Evolutionary conservation across 2,797 vertebrate genomes (phyloP), one percentile per base, ranked within the genome.

Genomic region (Tragopan temminckii): DNA sequence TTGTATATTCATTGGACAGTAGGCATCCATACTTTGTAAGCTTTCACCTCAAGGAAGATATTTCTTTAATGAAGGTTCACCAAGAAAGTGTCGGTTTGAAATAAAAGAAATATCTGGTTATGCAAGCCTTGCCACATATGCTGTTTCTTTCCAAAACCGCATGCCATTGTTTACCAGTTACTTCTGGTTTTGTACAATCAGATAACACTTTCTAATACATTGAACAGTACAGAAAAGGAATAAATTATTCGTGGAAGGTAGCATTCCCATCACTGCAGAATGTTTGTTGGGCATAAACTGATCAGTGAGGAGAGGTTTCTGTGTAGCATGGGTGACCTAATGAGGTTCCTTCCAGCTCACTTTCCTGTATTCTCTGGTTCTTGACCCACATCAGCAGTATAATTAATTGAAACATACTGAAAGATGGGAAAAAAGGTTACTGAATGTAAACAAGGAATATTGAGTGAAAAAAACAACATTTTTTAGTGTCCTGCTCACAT

Each of bases 401-500:
- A 61, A 80, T 63, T 78, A 36, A 74, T 79, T 5, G 40, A 67
- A 74, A 70, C 20, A 42, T 17, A 43, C 14, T 67, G 53, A 1
- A 21, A 80, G 23, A 19, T n/a, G 20, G 33, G 38, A 24, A 58
- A 72, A 64, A 81, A 13, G 25, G 7, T 79, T 82, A 82, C 66
- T 93, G 38, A 16, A 33, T 70, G 24, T 36, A 94, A 81, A 63
- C 59, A 75, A 67, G 25, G 59, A 93, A 24, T 40, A 12, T 81
- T 93, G 71, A 64, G 24, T 35, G 25, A 11, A 21, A 18, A 57
- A 50, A 29, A 10, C 27, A 13, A 14, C 16, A 16, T 85, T 95
- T 93, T 94, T 40, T 63, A 14, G 84, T 91, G 53, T 78, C 68
- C 79, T 72, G 77, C 67, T 17, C 50, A 23, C 38, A 36, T 82